These are phyloP conservation scores for Malacosoma neustria DNA, from an alignment of 2,888 invertebrate species.

Conservation along the genomic window DNA sequence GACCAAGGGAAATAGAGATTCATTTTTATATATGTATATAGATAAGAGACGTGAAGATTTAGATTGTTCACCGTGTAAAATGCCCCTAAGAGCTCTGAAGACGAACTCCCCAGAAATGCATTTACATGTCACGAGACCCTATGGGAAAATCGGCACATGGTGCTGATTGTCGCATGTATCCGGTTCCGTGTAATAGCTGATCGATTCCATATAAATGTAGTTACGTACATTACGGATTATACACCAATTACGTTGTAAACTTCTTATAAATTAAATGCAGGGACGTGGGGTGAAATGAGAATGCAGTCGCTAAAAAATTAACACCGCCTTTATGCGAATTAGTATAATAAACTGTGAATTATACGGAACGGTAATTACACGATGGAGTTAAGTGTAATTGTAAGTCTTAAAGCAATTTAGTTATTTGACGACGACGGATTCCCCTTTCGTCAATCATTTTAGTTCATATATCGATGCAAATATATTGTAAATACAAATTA, in stretches of 20 bases:
- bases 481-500: too few species aligned
- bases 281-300: not conserved
- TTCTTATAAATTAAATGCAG: not conserved
- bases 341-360: not conserved
- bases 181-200: conserved; percentile 27
- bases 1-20: too few species aligned
- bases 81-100: conserved; percentile 55
- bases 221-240: conserved; percentile 1
- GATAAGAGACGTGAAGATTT: too few species aligned
- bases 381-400: not conserved
- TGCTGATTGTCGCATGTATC: conserved; percentile 52
- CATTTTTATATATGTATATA: too few species aligned
- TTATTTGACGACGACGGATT: too few species aligned
- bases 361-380: not conserved
- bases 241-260: not conserved
- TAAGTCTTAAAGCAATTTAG: too few species aligned
- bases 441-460: too few species aligned
- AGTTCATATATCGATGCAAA: too few species aligned
- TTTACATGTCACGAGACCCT: conserved; percentile 64
- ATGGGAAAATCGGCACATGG: conserved; percentile 59
- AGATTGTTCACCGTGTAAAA: not conserved
- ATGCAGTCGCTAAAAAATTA: not conserved
- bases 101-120: conserved; percentile 58
- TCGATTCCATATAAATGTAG: conserved; percentile 30
- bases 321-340: not conserved